Evolutionary conservation across 2,797 vertebrate species (phyloP).

Genomic region (Pipistrellus pipistrellus): DNA sequence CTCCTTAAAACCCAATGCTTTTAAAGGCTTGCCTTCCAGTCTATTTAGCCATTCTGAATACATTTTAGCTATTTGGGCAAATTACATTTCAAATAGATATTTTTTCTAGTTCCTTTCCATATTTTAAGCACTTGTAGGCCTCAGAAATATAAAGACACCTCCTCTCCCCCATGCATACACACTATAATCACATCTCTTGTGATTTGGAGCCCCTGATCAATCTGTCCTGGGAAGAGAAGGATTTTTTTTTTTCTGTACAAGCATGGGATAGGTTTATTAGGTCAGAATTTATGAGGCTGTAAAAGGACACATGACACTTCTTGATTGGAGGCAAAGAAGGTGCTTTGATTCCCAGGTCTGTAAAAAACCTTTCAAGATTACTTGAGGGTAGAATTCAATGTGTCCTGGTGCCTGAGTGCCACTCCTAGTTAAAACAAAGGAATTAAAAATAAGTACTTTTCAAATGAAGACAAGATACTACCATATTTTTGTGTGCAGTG

Average conservation of each 20-base stretch:
- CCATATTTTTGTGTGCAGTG: neutral
- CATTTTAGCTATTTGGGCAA: conserved; percentile 28
- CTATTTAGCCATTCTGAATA: neutral
- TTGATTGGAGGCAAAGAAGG: conserved; percentile 28
- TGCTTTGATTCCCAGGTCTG: neutral
- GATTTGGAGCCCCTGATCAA: neutral
- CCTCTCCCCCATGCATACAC: too few species aligned
- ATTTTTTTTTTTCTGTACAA: neutral
- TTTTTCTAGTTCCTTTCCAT: conserved; percentile 4
- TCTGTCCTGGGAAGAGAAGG: neutral
- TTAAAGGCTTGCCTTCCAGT: neutral
- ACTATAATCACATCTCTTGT: neutral
- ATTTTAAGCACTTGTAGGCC: neutral
- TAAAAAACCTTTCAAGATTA: conserved; percentile 42
- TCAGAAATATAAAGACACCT: conserved; percentile 16
- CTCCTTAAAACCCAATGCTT: neutral
- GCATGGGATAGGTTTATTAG: neutral
- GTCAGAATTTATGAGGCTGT: conserved; percentile 30
- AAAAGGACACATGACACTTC: neutral
- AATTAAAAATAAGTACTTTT: conserved; percentile 7
- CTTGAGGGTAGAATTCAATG: neutral
- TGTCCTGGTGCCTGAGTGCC: neutral
- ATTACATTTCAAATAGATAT: neutral
- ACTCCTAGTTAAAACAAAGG: conserved; percentile 37
- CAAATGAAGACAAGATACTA: conserved; percentile 3